Base-by-base conservation (phyloP, 1,140 invertebrate genomes). In the Ganaspis sp. region DNA sequence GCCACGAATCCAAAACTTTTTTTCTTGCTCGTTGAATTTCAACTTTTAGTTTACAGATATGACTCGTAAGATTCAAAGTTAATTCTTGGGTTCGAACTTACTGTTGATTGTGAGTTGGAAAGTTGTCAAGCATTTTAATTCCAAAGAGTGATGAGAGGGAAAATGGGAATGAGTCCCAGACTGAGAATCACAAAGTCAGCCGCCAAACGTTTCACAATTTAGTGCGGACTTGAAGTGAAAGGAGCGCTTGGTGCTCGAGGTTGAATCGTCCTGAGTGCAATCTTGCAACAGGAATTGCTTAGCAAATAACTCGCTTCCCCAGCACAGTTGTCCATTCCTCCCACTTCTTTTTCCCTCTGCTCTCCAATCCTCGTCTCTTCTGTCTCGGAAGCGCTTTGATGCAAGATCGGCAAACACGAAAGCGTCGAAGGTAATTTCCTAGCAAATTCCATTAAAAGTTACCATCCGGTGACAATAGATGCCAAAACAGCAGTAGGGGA, bases 211-310 rank as follows among this genome's bases (percentile, higher is more conserved):
- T 83, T 82, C 80, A 81, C 85, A 79, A 80, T 83, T 82, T 71
- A 78, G 73, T 11, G 76, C 69, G 72, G 75, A 81, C 73, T 64
- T 75, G n/a, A 58, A 54, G 75, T 81, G 84, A 81, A 82, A 79
- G 77, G 72, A 77, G 78, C 76, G 69, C 76, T 77, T 72, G 49
- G 70, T 58, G 75, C 53, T 80, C 38, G 73, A 74, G 77, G 69
- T 72, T 72, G 40, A 73, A 78, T 19, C 76, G 77, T 82, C 80
- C 81, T 77, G 72, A 83, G 73, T 78, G 80, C 81, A 85, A 84
- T 85, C 79, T 80, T 84, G 77, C 54, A 85, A 83, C 79, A 81
- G 74, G 80, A 84, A 83, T 87, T 82, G 78, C 75, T 75, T 42
- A 69, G 78, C 82, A 84, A 86, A 86, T 85, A 85, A 84, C 80